Evolutionary conservation across 2,888 invertebrate species (phyloP).

Genomic region (Adelognathus sp.): DNA sequence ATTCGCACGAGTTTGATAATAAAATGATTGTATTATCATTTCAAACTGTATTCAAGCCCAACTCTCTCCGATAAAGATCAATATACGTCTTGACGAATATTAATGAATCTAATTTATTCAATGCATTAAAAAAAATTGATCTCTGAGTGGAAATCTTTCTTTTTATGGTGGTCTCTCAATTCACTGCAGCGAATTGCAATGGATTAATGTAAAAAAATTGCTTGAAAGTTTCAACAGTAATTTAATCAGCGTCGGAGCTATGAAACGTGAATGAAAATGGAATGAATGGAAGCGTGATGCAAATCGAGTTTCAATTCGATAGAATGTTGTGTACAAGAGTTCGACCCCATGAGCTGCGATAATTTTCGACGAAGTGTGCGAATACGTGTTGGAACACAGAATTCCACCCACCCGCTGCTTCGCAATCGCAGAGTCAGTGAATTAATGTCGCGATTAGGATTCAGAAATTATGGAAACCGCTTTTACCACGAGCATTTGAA

Average conservation of each 20-base stretch:
- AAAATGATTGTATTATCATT: background rate
- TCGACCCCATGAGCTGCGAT: background rate
- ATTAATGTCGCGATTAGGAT: conserved; percentile 14
- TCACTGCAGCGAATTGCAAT: no score
- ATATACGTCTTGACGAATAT: no score
- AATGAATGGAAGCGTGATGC: no score
- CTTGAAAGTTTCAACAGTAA: no score
- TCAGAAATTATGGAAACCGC: background rate
- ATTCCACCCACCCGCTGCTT: conserved; percentile 6
- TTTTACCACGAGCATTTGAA: background rate
- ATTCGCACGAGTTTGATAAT: background rate
- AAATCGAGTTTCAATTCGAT: background rate
- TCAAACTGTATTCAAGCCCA: background rate
- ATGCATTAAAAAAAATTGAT: no score
- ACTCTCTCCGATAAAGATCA: no score
- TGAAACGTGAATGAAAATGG: background rate
- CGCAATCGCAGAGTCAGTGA: background rate
- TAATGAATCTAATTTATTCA: no score
- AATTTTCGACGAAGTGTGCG: background rate
- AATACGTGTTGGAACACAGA: background rate
- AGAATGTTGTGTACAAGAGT: background rate
- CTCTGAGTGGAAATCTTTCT: no score
- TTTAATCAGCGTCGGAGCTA: no score
- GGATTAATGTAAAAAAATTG: no score
- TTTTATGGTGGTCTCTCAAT: no score